Evolutionary conservation across 2,113 vertebrate species (phyloP).

Genomic region (Patagioenas fasciata): DNA sequence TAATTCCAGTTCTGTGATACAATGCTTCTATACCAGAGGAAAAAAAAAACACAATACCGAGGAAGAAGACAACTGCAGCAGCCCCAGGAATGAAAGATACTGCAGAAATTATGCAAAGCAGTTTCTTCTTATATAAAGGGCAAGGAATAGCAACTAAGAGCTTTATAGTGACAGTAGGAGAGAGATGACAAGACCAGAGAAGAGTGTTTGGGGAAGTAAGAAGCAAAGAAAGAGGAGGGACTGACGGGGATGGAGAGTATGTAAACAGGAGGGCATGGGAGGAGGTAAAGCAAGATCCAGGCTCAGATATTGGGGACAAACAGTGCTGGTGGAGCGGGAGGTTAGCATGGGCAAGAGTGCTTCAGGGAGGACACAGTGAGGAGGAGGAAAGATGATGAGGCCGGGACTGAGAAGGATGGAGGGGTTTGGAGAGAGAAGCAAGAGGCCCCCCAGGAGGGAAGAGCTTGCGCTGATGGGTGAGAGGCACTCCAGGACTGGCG

Average conservation of each 20-base stretch:
- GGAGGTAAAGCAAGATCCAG: neutral
- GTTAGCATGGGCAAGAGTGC: neutral
- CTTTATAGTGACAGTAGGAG: neutral
- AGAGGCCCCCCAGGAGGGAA: neutral
- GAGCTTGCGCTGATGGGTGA: neutral
- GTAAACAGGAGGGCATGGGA: neutral
- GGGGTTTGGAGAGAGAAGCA: neutral
- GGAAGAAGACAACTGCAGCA: neutral
- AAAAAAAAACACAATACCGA: neutral
- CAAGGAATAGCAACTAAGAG: neutral
- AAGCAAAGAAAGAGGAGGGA: neutral
- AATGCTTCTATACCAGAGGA: neutral
- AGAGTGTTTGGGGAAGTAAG: neutral
- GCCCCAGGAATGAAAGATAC: slow-evolving; percentile 9
- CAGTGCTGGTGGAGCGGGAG: neutral
- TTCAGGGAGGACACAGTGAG: neutral
- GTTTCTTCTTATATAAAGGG: neutral
- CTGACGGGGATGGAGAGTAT: neutral
- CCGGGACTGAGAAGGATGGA: neutral
- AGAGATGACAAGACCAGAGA: neutral
- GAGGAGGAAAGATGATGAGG: neutral
- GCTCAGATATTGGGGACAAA: neutral
- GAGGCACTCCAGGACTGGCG: slow-evolving; percentile 44
- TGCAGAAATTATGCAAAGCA: neutral
- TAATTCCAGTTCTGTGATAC: neutral